Base-by-base conservation (phyloP, 1,140 invertebrate species). In the Pseudomyrmex concolor region DNA sequence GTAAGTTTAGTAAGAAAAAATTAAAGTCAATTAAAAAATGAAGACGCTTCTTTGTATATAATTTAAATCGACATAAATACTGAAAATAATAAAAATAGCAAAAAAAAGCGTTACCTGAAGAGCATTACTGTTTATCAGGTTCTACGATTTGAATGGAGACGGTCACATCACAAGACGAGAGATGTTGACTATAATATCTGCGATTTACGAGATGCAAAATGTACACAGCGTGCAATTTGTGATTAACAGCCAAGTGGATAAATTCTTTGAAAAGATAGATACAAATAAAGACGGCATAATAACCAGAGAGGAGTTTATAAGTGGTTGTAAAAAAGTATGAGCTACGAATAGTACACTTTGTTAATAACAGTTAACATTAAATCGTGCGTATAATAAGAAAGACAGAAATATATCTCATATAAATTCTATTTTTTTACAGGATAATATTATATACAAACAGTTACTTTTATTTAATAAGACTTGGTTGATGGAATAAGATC, bases 81-180 rank as follows among this genome's bases (percentile, higher is more conserved):
- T 25, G 2, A 25, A 25, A 4, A 25, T 25, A 12, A 76, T 2
- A n/a, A 43, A 10, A 10, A 19, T 3, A 34, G 59, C 12, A 54
- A 4, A 12, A 4, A 7, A 78, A 54, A 25, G 55, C 71, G 19
- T 90, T 81, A 60, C 57, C 83, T n/a, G 9, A 85, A 9, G 71
- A 9, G 71, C 34, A 7, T 34, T 72, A 43, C 12, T 19, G 50
- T 4, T 25, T 48, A 17, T 67, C 72, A 94, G 93, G 59, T 89
- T 94, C 51, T 94, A 94, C 70, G 92, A 94, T 73, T 55, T 92
- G 13, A 90, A 93, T 72, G 91, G 92, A 1, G 92, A 94, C 48
- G 93, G 92, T 66, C 89, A 86, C 15, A 93, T 94, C 68, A 92
- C 92, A 7, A 92, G 89, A 73, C 82, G 86, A 34, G 92, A 93